Percentiles rank a stretch among this genome's conserved stretches.
Conservation (phyloP, 2,888 invertebrate genomes). For the Dorcus parallelipipedus region DNA sequence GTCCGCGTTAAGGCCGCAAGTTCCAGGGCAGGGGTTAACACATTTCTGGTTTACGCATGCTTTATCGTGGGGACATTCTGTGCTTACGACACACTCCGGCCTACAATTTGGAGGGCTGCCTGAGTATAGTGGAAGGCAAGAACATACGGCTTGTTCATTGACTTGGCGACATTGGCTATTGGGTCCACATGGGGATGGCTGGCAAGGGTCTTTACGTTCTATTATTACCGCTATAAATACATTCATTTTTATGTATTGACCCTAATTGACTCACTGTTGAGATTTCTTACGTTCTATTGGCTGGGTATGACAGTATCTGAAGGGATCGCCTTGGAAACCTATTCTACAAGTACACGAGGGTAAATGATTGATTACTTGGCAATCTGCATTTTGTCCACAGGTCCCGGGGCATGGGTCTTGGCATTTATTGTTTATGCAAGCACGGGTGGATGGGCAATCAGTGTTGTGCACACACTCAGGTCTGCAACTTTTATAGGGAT, state of each 20-base stretch:
- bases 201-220: slow-evolving; percentile 59
- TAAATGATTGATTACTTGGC: slow-evolving; percentile 63
- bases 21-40: slow-evolving; percentile 69
- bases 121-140: slow-evolving; percentile 62
- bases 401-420: slow-evolving; percentile 66
- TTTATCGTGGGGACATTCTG: slow-evolving; percentile 64
- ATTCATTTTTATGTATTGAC: not conserved
- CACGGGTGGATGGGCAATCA: slow-evolving; percentile 61
- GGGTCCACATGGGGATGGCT: slow-evolving; percentile 70
- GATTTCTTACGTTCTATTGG: slow-evolving; percentile 46
- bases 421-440: slow-evolving; percentile 66
- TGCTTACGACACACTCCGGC: slow-evolving; percentile 69
- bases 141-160: slow-evolving; percentile 56
- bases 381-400: slow-evolving; percentile 66
- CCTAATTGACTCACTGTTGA: not conserved
- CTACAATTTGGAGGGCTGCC: slow-evolving; percentile 68
- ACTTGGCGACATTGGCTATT: slow-evolving; percentile 68
- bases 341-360: slow-evolving; percentile 61
- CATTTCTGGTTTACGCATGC: slow-evolving; percentile 74
- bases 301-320: slow-evolving; percentile 49
- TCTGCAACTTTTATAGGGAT: slow-evolving; percentile 72
- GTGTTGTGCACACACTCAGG: slow-evolving; percentile 65
- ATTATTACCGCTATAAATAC: slow-evolving; percentile 28
- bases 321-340: slow-evolving; percentile 67
- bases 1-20: slow-evolving; percentile 66